phyloP scores from a whole-genome alignment of 2,797 vertebrate genomes.

The Pogoniulus pusillus region DNA sequence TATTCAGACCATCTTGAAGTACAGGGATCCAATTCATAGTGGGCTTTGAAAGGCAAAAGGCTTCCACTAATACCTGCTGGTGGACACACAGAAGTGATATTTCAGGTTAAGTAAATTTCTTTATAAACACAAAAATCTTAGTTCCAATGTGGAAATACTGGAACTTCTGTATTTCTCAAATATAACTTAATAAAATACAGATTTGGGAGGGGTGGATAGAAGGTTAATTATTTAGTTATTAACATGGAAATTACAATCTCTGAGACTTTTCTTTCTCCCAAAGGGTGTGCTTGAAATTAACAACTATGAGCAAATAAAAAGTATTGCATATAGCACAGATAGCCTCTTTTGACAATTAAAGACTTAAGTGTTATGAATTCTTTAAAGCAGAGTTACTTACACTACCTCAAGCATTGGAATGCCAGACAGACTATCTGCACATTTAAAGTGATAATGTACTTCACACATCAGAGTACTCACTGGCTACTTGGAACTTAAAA shows the following conservation, averaged over 20 bases:
- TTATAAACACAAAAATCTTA: not conserved
- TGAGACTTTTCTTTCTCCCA: not conserved
- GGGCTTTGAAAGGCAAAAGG: not conserved
- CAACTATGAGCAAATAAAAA: not conserved
- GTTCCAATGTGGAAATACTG: not conserved
- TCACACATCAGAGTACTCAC: not conserved
- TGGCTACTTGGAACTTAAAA: not conserved
- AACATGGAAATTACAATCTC: not conserved
- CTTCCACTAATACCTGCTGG: not conserved
- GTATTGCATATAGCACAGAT: not conserved
- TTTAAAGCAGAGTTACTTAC: not conserved
- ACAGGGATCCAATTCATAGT: not conserved
- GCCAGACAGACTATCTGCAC: not conserved
- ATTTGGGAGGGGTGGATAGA: not conserved
- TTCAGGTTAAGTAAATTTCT: not conserved
- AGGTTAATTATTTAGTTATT: not conserved
- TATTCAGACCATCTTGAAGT: not conserved
- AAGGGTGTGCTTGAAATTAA: not conserved
- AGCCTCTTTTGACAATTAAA: not conserved
- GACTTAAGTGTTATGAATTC: not conserved
- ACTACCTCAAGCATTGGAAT: not conserved
- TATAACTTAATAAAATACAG: not conserved
- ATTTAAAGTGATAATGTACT: not conserved
- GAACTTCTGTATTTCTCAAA: not conserved
- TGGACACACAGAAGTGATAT: not conserved